A percentile compares a stretch with the other conserved stretches of the same genome.
Conservation (phyloP, 2,888 invertebrate species). For the Ormyrus thymus region DNA sequence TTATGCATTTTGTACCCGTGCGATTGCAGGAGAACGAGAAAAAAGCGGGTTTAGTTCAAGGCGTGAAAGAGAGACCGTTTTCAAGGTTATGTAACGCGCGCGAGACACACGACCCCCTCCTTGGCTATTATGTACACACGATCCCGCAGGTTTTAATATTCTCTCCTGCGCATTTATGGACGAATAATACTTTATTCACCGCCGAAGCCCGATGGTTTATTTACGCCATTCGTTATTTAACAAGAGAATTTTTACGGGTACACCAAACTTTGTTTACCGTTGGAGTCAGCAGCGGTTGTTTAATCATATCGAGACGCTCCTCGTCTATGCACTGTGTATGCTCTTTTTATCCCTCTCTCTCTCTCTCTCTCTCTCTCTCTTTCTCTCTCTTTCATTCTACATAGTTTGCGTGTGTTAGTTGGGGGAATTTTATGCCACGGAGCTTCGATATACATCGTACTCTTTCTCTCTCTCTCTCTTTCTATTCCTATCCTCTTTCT, state of each 20-base stretch:
- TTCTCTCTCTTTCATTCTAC: constrained; percentile 21
- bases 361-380: constrained; percentile 13
- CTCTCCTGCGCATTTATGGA: background rate
- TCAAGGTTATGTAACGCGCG: constrained; percentile 57
- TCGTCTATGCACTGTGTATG: constrained; percentile 27
- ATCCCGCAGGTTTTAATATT: constrained; percentile 1
- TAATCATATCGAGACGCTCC: constrained; percentile 57
- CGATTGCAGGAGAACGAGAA: background rate
- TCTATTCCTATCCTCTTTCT: background rate
- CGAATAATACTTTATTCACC: too few relatives aligned
- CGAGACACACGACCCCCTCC: constrained; percentile 13
- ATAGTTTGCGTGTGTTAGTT: background rate
- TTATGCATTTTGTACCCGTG: constrained; percentile 13
- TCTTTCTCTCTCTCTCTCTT: constrained; percentile 34
- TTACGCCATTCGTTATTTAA: background rate
- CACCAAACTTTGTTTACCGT: constrained; percentile 40
- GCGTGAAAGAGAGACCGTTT: constrained; percentile 46
- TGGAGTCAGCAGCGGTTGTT: constrained; percentile 52
- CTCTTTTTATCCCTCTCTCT: constrained; percentile 6
- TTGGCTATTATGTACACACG: background rate
- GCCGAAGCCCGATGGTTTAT: constrained; percentile 5
- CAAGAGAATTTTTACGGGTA: background rate
- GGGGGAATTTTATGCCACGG: constrained; percentile 53
- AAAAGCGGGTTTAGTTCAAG: constrained; percentile 48
- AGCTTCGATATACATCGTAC: constrained; percentile 46